A percentile compares a stretch with the other conserved stretches of the same genome.
phyloP scores from a whole-genome alignment of 2,888 invertebrate species.

The Microchrysa polita region DNA sequence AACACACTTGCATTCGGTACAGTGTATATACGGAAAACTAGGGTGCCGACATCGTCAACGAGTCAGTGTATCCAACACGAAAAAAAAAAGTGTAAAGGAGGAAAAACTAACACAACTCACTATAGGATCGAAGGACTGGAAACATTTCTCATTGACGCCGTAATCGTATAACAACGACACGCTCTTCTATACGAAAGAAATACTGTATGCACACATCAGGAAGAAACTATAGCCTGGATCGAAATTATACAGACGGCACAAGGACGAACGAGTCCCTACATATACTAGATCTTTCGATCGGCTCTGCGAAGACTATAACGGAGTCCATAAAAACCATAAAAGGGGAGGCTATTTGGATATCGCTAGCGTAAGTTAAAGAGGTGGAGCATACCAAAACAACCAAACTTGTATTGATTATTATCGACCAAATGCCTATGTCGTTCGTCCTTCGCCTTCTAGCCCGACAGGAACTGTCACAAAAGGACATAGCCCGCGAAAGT shows the following conservation, averaged over 20 bases:
- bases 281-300: too few species aligned
- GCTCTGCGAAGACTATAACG: background rate
- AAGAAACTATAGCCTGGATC: too few species aligned
- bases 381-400: background rate
- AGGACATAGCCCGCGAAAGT: too few species aligned
- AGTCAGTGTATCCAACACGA: too few species aligned
- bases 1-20: too few species aligned
- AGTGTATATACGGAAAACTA: too few species aligned
- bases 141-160: constrained; percentile 1
- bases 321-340: constrained; percentile 17
- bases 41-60: too few species aligned
- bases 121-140: background rate
- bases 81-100: background rate
- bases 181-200: background rate
- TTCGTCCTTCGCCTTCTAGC: background rate
- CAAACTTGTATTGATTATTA: background rate
- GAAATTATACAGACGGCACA: too few species aligned
- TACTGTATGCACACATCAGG: background rate
- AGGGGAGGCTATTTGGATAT: constrained; percentile 1
- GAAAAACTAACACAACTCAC: background rate
- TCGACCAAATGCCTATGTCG: background rate
- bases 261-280: too few species aligned
- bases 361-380: background rate
- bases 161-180: background rate
- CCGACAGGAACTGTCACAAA: too few species aligned